A percentile compares a stretch with the other conserved stretches of the same genome.
phyloP scores from a whole-genome alignment of 2,113 vertebrate species.

The Anhinga anhinga region DNA sequence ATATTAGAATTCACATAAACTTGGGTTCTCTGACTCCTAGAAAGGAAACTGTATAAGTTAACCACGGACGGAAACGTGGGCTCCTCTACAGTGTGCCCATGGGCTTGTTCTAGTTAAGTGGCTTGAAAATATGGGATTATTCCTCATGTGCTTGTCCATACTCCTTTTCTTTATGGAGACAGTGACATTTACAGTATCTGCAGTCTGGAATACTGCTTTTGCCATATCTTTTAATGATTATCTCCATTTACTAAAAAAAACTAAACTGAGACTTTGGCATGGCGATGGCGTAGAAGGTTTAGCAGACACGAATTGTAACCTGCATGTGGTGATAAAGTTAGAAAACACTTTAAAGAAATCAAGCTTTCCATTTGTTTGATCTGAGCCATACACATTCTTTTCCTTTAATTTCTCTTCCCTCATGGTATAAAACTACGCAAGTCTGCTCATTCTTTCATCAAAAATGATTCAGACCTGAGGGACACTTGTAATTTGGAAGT shows the following conservation, averaged over 20 bases:
- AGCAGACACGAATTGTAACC: not conserved
- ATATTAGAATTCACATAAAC: not conserved
- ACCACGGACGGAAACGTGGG: not conserved
- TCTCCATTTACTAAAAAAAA: not conserved
- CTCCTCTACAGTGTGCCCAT: not conserved
- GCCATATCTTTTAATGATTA: not conserved
- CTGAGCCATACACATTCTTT: not conserved
- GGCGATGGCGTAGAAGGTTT: not conserved
- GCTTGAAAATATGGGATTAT: constrained; percentile 14
- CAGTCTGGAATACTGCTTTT: constrained; percentile 13
- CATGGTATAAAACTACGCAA: not conserved
- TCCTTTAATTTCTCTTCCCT: constrained; percentile 13
- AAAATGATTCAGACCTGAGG: constrained; percentile 46
- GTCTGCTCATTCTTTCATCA: constrained; percentile 17
- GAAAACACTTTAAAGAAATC: not conserved
- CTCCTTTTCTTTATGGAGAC: not conserved
- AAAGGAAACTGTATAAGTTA: not conserved
- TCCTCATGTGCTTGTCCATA: not conserved
- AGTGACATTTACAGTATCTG: constrained; percentile 33
- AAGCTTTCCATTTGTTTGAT: not conserved
- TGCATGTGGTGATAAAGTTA: not conserved
- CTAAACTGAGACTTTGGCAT: not conserved
- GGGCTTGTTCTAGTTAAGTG: constrained; percentile 30
- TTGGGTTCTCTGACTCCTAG: not conserved
- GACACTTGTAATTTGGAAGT: constrained; percentile 36